Conservation (phyloP, 2,113 vertebrate genomes). For the Spizaetus ornatus region DNA sequence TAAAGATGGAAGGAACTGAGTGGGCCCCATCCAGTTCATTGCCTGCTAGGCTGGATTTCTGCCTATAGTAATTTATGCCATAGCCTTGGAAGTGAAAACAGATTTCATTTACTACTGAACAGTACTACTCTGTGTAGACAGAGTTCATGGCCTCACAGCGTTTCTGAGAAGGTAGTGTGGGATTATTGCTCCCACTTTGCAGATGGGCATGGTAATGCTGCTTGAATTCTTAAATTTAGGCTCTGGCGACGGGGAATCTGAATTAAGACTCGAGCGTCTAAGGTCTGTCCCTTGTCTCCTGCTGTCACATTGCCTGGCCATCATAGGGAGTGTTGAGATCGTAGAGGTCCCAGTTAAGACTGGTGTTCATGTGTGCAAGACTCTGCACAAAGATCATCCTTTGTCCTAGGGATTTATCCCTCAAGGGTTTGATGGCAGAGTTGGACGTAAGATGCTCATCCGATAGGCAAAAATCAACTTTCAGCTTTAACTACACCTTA, state of each 20-base stretch:
- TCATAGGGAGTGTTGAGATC: neutral
- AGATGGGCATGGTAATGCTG: conserved; percentile 27
- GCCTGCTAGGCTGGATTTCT: conserved; percentile 57
- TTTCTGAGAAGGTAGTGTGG: conserved; percentile 52
- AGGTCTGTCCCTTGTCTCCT: neutral
- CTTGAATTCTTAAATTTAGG: conserved; percentile 27
- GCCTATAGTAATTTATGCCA: conserved; percentile 59
- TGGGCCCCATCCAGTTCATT: conserved; percentile 57
- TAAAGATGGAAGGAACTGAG: conserved; percentile 59
- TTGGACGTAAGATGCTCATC: neutral
- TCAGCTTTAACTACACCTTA: neutral
- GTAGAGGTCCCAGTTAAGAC: neutral
- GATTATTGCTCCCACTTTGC: conserved; percentile 54
- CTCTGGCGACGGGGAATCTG: neutral
- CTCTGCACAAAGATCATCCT: neutral
- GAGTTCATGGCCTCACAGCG: neutral
- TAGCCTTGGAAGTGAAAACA: conserved; percentile 59
- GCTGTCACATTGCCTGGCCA: neutral
- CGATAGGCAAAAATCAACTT: neutral
- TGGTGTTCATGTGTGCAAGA: neutral
- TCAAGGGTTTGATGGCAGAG: neutral
- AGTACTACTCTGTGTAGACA: conserved; percentile 52
- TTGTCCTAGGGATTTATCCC: neutral
- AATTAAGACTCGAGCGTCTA: neutral
- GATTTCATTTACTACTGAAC: conserved; percentile 66